These are phyloP conservation scores for Pristionchus mayeri DNA, from an alignment of 2,888 invertebrate genomes.

Conservation along the genomic window DNA sequence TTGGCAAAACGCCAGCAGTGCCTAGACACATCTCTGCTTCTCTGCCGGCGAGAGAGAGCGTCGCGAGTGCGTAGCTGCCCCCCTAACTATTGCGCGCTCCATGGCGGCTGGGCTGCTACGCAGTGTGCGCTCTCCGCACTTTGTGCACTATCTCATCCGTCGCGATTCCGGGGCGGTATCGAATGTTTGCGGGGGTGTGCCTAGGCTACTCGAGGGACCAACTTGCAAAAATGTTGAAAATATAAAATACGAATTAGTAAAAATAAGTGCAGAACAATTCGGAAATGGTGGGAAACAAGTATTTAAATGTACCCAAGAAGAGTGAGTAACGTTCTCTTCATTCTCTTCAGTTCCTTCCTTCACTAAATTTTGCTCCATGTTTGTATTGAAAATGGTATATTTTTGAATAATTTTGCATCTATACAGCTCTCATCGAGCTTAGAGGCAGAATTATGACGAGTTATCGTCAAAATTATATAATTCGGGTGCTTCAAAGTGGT, in stretches of 20 bases:
- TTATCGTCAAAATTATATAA: too few relatives aligned
- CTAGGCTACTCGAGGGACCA: slow-evolving; percentile 38
- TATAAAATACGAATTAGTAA: background rate
- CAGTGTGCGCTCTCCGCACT: background rate
- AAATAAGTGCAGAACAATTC: background rate
- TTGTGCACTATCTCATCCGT: background rate
- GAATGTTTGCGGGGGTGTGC: slow-evolving; percentile 43
- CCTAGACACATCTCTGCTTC: background rate
- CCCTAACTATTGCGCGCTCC: slow-evolving; percentile 2
- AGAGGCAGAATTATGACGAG: too few relatives aligned
- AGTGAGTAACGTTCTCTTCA: too few relatives aligned
- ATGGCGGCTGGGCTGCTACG: background rate
- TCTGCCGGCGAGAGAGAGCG: background rate
- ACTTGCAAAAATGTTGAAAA: slow-evolving; percentile 15
- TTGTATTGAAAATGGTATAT: too few relatives aligned
- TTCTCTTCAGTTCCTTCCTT: too few relatives aligned
- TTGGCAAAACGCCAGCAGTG: slow-evolving; percentile 40
- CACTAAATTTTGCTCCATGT: too few relatives aligned
- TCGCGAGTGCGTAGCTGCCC: slow-evolving; percentile 5
- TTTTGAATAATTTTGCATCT: too few relatives aligned
- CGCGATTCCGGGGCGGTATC: slow-evolving; percentile 40
- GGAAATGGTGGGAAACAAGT: background rate
- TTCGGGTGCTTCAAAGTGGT: too few relatives aligned
- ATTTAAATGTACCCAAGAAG: too few relatives aligned
- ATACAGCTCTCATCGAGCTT: too few relatives aligned